Conservation (phyloP, 2,113 vertebrate genomes). For the Bos indicus region DNA sequence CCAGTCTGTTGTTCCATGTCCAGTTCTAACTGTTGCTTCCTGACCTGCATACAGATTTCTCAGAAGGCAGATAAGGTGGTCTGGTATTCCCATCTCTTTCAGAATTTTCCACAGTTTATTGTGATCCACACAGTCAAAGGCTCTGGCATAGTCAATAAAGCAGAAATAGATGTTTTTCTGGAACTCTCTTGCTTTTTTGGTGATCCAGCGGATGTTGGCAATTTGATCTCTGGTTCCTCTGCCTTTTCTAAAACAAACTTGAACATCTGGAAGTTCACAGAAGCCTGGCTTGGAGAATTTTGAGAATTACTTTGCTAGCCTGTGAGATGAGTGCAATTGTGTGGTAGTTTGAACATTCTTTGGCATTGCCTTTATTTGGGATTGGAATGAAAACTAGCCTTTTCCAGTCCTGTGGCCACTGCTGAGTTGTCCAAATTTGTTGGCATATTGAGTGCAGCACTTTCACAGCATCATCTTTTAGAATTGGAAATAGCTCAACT, state of each 20-base stretch:
- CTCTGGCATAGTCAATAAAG: neutral
- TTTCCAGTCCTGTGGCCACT: neutral
- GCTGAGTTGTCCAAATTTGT: too few relatives aligned
- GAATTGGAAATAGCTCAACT: too few relatives aligned
- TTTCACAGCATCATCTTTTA: too few relatives aligned
- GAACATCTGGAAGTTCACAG: neutral
- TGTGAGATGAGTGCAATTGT: neutral
- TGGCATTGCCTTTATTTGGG: neutral
- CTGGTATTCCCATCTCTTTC: neutral
- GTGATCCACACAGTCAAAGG: neutral
- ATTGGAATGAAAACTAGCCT: neutral
- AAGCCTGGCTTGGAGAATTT: neutral
- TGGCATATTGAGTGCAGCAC: too few relatives aligned
- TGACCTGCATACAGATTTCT: neutral
- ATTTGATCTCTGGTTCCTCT: neutral
- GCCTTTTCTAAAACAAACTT: neutral
- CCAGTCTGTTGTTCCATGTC: neutral
- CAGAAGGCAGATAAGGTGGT: neutral
- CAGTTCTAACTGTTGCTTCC: neutral
- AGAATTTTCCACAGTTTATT: neutral
- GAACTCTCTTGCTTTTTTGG: neutral
- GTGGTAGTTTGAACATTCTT: fast-evolving
- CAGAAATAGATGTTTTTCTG: neutral
- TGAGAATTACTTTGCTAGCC: neutral
- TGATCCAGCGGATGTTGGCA: neutral